Base-by-base conservation (phyloP, 2,113 vertebrate genomes). In the Connochaetes taurinus region DNA sequence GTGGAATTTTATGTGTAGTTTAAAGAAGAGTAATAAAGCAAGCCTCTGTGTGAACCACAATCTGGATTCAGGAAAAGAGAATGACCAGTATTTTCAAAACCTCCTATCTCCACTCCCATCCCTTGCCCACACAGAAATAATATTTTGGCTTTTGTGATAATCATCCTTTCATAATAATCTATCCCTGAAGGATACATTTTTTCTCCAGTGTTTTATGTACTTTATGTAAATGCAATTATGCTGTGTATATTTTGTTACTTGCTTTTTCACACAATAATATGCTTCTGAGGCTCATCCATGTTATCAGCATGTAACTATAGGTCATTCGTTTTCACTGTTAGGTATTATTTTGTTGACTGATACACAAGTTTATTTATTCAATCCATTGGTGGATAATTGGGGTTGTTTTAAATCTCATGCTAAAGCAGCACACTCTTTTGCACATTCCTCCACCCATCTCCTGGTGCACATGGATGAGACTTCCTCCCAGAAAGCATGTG, bases 371-470 rank as follows among this genome's bases (percentile, higher is more conserved):
- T 33, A 19, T 23, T 90, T 60, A n/a, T n/a, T 55, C 10, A 11
- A 1, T 29, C 81, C 15, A 11, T 43, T 19, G 43, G 13, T 45
- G 43, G 87, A 3, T 53, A n/a, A 76, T 21, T 76, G 50, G 94
- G 64, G 6, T 76, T 7, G 7, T 43, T 95, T 50, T 62, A 15
- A 53, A 60, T 62, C 62, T 91, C 43, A 43, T 53, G 55, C 53
- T 21, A 9, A 78, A 27, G 21, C 21, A 62, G 57, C 14, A 10
- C n/a, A 1, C 3, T 2, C n/a, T 23, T 74, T 9, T 27, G 43
- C 60, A 8, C n/a, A 2, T 40, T 40, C 45, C 13, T 33, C 25
- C 3, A 0, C 6, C 2, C 23, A 17, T 13, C 36, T 52, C 9
- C 33, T 67, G 36, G 10, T 9, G 52, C 15, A 0, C 6, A 0